Base-by-base conservation (phyloP, 2,888 invertebrate genomes). In the Caenorhabditis sp. region DNA sequence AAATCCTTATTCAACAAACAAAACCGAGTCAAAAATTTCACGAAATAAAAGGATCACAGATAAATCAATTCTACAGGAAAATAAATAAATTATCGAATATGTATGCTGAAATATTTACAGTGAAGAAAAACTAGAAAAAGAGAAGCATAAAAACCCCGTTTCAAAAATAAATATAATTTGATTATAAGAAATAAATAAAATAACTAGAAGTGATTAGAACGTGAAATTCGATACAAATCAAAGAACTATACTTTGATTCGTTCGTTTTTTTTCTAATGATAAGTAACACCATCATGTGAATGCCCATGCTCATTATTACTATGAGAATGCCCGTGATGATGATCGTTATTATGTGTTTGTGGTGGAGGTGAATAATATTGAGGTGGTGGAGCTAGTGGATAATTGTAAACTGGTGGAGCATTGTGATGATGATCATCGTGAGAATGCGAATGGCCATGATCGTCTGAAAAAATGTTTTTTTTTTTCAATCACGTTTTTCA, bases 371-470 rank as follows among this genome's bases (percentile, higher is more conserved):
- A 17, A 17, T 43, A 17, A 14, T 43, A 17, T 43, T 43, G 43
- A 43, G 12, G 17, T 43, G 3, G 43, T 43, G 43, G 43, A 10
- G 43, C 43, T 3, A 14, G 31, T 31, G 31, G 31, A 31, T 31
- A 31, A 31, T 31, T 31, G 31, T 31, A 31, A 7, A 31, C 31
- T 31, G 31, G 5, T 31, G 31, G 50, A 8, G 50, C 10, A 25
- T 63, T 49, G 25, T 63, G 63, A 53, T 66, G 57, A 50, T 66
- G 36, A 31, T 61, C 43, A 17, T 65, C 52, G 62, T 76, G 72
- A 52, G 61, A 63, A 67, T 74, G 73, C 2, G 65, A 73, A 52
- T 73, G 72, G n/a, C 58, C 50, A 12, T 67, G 62, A 59, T 83
- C 17, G 43, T 43, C 43, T 43, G 43, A 31, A 31, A 31, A 31